Evolutionary conservation across 2,113 vertebrate species (phyloP).

Genomic region (Macaca fascicularis): DNA sequence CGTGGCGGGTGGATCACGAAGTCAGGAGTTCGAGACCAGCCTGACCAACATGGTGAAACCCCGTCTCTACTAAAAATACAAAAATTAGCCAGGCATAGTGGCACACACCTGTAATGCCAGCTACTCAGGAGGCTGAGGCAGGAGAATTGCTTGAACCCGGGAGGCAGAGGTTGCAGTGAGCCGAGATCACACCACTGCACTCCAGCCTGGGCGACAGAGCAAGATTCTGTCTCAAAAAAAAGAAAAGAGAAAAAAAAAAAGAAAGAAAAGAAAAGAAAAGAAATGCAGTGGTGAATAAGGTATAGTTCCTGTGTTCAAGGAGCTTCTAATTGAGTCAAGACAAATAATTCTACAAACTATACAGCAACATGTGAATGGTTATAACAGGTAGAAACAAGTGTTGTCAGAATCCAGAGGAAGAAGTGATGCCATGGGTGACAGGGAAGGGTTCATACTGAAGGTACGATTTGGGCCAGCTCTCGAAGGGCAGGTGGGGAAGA

Average conservation of each 20-base stretch:
- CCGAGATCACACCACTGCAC: no score
- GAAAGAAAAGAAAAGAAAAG: neutral
- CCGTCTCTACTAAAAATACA: no score
- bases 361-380: neutral
- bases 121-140: no score
- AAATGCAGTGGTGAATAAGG: neutral
- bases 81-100: no score
- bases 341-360: neutral
- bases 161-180: no score
- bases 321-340: neutral
- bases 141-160: no score
- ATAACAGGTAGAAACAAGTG: neutral
- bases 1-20: fast-evolving
- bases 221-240: no score
- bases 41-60: no score
- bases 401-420: neutral
- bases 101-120: no score
- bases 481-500: neutral
- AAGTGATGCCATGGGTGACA: neutral
- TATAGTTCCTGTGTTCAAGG: neutral
- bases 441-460: neutral
- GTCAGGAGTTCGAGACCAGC: no score
- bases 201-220: no score
- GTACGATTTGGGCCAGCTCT: neutral
- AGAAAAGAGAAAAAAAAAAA: no score